A percentile compares a stretch with the other conserved stretches of the same genome.
Conservation (phyloP, 2,797 vertebrate genomes). For the Falco peregrinus region DNA sequence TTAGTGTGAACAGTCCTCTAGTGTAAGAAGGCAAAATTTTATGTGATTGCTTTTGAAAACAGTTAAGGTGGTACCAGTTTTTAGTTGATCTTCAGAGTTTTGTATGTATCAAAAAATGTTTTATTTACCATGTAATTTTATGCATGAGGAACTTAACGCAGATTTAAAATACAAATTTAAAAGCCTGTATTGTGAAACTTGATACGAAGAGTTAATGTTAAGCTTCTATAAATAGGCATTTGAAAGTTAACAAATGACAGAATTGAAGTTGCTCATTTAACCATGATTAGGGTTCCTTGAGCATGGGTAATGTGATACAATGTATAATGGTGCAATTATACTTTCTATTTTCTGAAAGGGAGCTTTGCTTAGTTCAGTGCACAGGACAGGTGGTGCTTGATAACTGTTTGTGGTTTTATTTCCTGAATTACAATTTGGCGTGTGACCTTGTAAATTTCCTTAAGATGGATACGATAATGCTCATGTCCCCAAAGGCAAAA, state of each 20-base stretch:
- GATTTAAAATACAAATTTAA: neutral
- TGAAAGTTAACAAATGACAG: slow-evolving; percentile 26
- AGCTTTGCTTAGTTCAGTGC: neutral
- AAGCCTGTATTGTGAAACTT: neutral
- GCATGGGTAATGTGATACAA: neutral
- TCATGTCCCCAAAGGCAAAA: neutral
- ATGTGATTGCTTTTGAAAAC: neutral
- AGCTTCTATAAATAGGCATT: neutral
- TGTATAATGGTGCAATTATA: neutral
- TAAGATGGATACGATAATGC: neutral
- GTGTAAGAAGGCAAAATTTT: neutral
- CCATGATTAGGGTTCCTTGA: neutral
- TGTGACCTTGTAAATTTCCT: neutral
- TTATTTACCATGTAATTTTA: neutral
- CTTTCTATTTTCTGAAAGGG: neutral
- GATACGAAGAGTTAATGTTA: neutral
- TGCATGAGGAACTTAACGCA: neutral
- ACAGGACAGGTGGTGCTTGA: neutral
- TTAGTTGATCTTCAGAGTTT: neutral
- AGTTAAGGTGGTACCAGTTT: neutral
- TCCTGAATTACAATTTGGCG: neutral
- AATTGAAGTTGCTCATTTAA: neutral
- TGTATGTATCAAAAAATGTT: neutral
- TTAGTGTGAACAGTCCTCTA: neutral
- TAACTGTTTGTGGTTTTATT: neutral